Base-by-base conservation (phyloP, 2,888 invertebrate species). In the Trichogramma dendrolimi region DNA sequence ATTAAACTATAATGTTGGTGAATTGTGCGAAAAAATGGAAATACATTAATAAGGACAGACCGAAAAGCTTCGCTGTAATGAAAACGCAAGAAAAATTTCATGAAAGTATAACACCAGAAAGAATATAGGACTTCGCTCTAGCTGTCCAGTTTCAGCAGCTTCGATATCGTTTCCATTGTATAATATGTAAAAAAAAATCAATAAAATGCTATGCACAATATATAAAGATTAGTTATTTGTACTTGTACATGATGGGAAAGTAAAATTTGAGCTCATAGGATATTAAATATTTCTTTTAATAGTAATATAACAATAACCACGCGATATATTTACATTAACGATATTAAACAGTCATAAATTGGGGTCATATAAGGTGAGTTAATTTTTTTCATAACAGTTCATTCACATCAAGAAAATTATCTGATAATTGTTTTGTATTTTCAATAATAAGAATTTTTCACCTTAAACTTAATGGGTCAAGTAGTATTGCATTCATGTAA, bases 111-210 rank as follows among this genome's bases (percentile, higher is more conserved):
- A 27, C 27, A 27, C 3, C 27, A 27, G 27, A 65, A 59, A 60
- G 7, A 56, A 60, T 55, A 55, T 58, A 61, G 66, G 61, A 67
- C 58, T 68, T 69, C 67, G 71, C 66, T 64, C 68, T 27, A 27
- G 27, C 27, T 70, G 69, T 75, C 69, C 70, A 71, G 70, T 73
- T 63, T 60, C 73, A 76, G 71, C 73, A 72, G 72, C 74, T 77
- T 75, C 73, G 71, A 69, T 74, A 76, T 73, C 74, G 78, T 75
- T 77, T 78, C 75, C 75, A 78, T 72, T 78, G 78, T 79, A 79
- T 71, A 73, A 78, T 79, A 79, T 78, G 78, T 76, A 76, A 74
- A 76, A 73, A 74, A 70, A 73, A 74, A 65, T 27, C 55, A 72
- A 72, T 69, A 72, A 71, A 71, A 69, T 67, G 63, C 64, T 70